Conservation (phyloP, 2,113 vertebrate genomes). For the Scortum barcoo region DNA sequence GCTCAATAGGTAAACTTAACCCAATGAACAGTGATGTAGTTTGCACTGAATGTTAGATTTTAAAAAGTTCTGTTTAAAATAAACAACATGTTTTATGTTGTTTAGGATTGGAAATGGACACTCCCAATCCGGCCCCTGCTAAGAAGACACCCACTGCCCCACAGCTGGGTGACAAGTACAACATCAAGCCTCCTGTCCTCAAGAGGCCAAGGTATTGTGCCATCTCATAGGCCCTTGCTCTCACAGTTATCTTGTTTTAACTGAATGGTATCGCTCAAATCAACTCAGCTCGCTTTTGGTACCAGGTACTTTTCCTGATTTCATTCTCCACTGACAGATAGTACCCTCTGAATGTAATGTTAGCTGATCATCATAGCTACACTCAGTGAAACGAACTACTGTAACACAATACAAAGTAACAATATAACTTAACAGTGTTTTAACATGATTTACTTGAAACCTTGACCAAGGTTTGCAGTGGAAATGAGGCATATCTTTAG, state of each 20-base stretch:
- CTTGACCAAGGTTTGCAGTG: too few relatives aligned
- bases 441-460: too few relatives aligned
- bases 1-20: slow-evolving; percentile 88
- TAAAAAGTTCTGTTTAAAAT: background rate
- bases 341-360: too few relatives aligned
- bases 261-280: too few relatives aligned
- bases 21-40: background rate
- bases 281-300: too few relatives aligned
- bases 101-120: slow-evolving; percentile 92
- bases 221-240: too few relatives aligned
- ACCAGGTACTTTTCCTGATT: too few relatives aligned
- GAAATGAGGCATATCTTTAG: background rate
- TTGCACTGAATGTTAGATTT: background rate
- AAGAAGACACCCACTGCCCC: slow-evolving; percentile 87
- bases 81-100: slow-evolving; percentile 9
- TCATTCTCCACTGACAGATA: too few relatives aligned
- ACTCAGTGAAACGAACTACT: too few relatives aligned
- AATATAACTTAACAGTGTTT: too few relatives aligned
- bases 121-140: slow-evolving; percentile 83
- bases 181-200: slow-evolving; percentile 91
- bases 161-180: slow-evolving; percentile 91
- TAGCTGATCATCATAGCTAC: too few relatives aligned
- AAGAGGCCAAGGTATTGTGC: slow-evolving; percentile 89
- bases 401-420: too few relatives aligned
- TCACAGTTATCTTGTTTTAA: background rate